Conservation (phyloP, 1,140 invertebrate species). For the Rhopalosiphum maidis region DNA sequence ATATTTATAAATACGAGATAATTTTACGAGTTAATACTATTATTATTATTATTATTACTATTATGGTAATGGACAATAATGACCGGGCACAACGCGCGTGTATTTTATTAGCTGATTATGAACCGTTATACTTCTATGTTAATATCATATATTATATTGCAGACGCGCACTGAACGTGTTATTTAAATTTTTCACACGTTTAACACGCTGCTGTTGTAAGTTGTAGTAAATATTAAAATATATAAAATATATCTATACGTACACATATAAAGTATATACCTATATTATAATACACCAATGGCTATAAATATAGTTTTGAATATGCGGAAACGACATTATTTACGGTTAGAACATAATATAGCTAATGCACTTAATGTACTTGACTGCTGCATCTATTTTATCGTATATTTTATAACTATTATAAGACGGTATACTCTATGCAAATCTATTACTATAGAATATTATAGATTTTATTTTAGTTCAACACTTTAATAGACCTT, state of each 20-base stretch:
- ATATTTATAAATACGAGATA: background rate
- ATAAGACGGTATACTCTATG: too few relatives aligned
- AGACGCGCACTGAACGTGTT: conserved; percentile 1
- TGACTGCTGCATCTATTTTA: too few relatives aligned
- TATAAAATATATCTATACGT: background rate
- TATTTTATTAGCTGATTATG: conserved; percentile 38
- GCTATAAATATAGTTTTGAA: background rate
- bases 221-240: background rate
- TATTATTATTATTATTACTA: background rate
- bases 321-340: conserved; percentile 23
- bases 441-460: too few relatives aligned
- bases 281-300: background rate
- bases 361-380: too few relatives aligned
- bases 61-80: conserved; percentile 31
- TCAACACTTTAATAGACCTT: too few relatives aligned
- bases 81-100: background rate
- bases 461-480: too few relatives aligned
- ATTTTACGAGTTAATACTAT: background rate
- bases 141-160: background rate
- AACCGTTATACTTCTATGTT: conserved; percentile 25
- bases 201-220: background rate
- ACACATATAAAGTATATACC: background rate
- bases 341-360: background rate
- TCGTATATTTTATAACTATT: too few relatives aligned
- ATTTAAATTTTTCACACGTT: conserved; percentile 43